Percentiles rank a stretch among this genome's conserved stretches.
phyloP scores from a whole-genome alignment of 2,113 vertebrate genomes.

The Paratilapia polleni region DNA sequence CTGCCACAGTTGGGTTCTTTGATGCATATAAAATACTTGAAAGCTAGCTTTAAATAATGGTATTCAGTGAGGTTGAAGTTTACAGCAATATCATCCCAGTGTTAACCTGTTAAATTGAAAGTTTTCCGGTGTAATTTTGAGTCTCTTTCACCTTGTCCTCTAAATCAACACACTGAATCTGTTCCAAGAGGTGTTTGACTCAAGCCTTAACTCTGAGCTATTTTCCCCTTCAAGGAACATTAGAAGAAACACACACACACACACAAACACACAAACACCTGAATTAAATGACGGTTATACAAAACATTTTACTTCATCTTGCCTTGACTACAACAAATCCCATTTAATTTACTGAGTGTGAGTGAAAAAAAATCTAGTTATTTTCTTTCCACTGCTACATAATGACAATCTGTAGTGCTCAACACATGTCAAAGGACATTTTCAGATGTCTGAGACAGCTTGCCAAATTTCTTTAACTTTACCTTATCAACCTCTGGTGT shows the following conservation, averaged over 20 bases:
- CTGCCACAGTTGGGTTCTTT: slow-evolving; percentile 5
- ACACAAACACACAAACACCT: not conserved
- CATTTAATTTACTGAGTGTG: not conserved
- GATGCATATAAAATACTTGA: slow-evolving; percentile 2
- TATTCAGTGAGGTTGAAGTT: not conserved
- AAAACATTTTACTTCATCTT: slow-evolving; percentile 3
- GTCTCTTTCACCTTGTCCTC: not conserved
- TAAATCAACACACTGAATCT: slow-evolving; percentile 4
- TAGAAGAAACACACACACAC: not conserved
- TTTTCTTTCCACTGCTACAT: not conserved
- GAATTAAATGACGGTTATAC: slow-evolving; percentile 24
- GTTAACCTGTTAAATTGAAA: not conserved
- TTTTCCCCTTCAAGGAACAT: slow-evolving; percentile 1
- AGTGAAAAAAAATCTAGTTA: not conserved
- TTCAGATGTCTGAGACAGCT: not conserved
- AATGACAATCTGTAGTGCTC: not conserved
- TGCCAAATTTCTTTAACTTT: not conserved
- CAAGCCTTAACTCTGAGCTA: not conserved
- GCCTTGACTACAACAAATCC: not conserved
- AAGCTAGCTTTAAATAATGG: slow-evolving; percentile 44
- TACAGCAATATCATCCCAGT: not conserved
- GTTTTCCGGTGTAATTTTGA: slow-evolving; percentile 1
- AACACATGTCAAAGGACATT: not conserved
- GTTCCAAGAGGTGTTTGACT: slow-evolving; percentile 18
- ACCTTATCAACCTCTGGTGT: not conserved